Conservation (phyloP, 2,113 vertebrate species). For the Eidolon helvum region DNA sequence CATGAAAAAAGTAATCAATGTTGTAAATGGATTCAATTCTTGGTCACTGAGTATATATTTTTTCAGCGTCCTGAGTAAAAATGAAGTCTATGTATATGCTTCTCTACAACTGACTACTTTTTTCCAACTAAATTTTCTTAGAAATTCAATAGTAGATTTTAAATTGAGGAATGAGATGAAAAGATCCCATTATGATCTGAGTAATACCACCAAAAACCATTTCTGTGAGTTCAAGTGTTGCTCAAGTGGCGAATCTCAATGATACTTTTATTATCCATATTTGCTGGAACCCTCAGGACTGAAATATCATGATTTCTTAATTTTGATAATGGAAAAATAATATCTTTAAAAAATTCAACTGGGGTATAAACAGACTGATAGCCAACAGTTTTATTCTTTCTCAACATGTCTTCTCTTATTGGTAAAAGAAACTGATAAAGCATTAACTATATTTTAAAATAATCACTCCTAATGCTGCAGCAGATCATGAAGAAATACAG, state of each 20-base stretch:
- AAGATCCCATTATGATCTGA: not conserved
- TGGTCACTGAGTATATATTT: not conserved
- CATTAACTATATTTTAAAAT: not conserved
- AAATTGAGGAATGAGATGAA: not conserved
- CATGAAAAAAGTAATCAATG: not conserved
- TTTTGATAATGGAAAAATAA: not conserved
- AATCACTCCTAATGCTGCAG: not conserved
- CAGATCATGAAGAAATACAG: not conserved
- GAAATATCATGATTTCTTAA: slow-evolving; percentile 41
- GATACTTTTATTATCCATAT: not conserved
- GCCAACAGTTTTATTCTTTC: not conserved
- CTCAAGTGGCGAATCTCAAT: not conserved
- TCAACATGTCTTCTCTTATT: not conserved
- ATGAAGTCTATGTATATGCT: not conserved
- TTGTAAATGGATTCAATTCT: not conserved
- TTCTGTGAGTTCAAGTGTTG: not conserved
- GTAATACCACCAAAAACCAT: not conserved
- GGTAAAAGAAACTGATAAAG: not conserved
- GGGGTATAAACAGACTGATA: not conserved
- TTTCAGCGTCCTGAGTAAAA: not conserved
- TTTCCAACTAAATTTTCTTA: not conserved
- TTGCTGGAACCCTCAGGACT: not conserved
- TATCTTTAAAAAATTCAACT: not conserved
- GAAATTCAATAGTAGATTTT: not conserved
- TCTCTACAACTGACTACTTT: not conserved